phyloP scores from a whole-genome alignment of 2,113 vertebrate genomes.

The Azemiops feae region DNA sequence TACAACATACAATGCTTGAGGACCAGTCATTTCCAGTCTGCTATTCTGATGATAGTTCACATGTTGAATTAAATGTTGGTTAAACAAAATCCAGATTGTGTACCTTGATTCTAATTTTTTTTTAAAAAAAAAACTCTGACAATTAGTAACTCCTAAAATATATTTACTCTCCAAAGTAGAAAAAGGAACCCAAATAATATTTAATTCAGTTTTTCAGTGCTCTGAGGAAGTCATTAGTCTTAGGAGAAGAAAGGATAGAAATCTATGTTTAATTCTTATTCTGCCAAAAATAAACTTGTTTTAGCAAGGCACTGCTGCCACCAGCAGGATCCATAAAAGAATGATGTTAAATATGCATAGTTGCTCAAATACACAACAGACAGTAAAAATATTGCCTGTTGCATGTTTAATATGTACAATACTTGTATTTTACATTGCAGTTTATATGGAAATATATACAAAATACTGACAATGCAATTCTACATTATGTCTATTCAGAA shows the following conservation, averaged over 20 bases:
- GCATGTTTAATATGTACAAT: neutral
- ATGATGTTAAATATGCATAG: neutral
- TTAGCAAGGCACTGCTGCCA: slow-evolving; percentile 60
- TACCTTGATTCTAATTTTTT: neutral
- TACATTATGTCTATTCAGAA: neutral
- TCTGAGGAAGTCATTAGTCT: slow-evolving; percentile 9
- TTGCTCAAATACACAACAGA: neutral
- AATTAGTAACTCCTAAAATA: neutral
- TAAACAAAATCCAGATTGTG: neutral
- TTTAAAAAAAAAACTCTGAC: neutral
- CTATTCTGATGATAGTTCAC: neutral
- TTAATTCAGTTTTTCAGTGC: neutral
- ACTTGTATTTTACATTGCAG: neutral
- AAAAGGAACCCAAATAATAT: neutral
- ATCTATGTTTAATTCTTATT: slow-evolving; percentile 4
- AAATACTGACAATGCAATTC: neutral
- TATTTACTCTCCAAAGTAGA: slow-evolving; percentile 22
- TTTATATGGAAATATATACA: neutral
- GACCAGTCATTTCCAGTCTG: neutral
- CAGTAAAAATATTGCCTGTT: neutral
- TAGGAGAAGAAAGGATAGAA: neutral
- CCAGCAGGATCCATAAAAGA: slow-evolving; percentile 57
- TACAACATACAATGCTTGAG: neutral
- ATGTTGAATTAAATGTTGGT: neutral
- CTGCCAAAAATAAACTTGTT: slow-evolving; percentile 3